Evolutionary conservation across 2,113 vertebrate species (phyloP).

Genomic region (Lota lota): DNA sequence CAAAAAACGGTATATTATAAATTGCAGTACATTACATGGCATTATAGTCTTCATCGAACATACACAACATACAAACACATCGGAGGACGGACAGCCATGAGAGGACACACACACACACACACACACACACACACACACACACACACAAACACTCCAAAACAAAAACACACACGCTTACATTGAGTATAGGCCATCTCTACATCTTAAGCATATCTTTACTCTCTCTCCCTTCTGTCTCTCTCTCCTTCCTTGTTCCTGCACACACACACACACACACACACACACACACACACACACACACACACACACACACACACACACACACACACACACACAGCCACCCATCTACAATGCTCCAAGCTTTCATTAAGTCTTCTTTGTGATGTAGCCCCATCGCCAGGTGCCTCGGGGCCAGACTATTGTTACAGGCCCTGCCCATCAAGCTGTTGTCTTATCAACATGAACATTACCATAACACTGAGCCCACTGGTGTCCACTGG

Average conservation of each 20-base stretch:
- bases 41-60: no score
- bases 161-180: no score
- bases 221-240: no score
- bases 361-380: neutral
- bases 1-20: no score
- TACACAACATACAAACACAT: no score
- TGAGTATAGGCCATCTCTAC: no score
- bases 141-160: no score
- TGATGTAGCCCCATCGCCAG: neutral
- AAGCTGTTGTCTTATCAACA: neutral
- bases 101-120: no score
- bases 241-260: neutral
- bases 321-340: neutral
- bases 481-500: neutral
- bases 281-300: neutral
- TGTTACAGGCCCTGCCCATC: neutral
- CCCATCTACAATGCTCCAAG: neutral
- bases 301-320: neutral
- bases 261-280: conserved; percentile 10
- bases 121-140: no score
- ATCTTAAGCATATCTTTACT: no score
- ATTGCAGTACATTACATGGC: no score
- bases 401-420: neutral
- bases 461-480: neutral
- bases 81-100: no score